Percentiles rank a stretch among this genome's conserved stretches.
phyloP scores from a whole-genome alignment of 2,888 invertebrate genomes.

The Stegophylla sp. region DNA sequence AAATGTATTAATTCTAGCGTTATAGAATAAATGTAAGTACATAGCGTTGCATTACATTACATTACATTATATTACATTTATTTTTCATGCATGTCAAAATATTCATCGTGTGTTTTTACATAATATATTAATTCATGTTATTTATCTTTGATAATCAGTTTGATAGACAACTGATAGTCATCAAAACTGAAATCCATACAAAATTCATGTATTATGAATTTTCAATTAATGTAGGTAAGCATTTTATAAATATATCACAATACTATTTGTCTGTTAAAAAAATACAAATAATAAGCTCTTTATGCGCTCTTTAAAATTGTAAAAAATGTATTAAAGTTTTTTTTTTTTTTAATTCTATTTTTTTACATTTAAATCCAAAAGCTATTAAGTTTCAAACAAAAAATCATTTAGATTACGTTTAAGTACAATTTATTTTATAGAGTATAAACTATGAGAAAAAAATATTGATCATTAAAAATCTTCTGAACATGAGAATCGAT shows the following conservation, averaged over 20 bases:
- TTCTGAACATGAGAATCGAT: too few relatives aligned
- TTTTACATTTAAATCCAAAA: too few relatives aligned
- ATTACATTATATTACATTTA: too few relatives aligned
- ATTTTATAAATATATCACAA: not conserved
- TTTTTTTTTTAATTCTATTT: too few relatives aligned
- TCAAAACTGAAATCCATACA: slow-evolving; percentile 53
- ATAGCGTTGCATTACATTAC: too few relatives aligned
- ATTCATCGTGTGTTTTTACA: not conserved
- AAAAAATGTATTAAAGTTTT: too few relatives aligned
- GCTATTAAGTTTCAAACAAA: too few relatives aligned
- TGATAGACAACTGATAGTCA: not conserved
- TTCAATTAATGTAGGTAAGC: slow-evolving; percentile 29
- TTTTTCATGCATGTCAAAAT: slow-evolving; percentile 16
- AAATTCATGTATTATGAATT: slow-evolving; percentile 49
- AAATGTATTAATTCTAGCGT: not conserved
- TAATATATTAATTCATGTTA: not conserved
- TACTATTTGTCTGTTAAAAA: not conserved
- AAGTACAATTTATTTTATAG: too few relatives aligned
- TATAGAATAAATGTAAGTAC: not conserved
- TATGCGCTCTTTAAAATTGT: not conserved
- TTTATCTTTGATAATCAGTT: slow-evolving; percentile 3
- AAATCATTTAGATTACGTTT: too few relatives aligned
- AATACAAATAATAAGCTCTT: slow-evolving; percentile 8
- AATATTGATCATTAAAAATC: too few relatives aligned
- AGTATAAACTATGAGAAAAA: too few relatives aligned